phyloP scores from a whole-genome alignment of 2,797 vertebrate species.

The Galagoides demidoff region DNA sequence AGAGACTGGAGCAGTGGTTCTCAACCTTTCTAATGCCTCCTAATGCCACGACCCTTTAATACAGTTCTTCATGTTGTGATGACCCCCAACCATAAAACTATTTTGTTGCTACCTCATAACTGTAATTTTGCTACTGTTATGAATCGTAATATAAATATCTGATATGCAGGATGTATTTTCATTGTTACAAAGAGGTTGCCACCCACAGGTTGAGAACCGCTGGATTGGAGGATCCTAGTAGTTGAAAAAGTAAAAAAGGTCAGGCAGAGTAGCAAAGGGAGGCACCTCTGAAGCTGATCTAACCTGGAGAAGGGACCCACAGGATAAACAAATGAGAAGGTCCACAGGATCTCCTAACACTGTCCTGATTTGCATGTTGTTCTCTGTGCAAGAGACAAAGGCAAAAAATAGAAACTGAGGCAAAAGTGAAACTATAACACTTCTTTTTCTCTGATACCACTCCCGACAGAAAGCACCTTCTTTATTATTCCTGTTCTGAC shows the following conservation, averaged over 20 bases:
- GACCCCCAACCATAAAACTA: too few species aligned
- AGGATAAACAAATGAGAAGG: background rate
- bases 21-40: too few species aligned
- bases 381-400: background rate
- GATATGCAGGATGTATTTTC: too few species aligned
- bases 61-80: too few species aligned
- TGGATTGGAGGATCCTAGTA: background rate
- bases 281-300: background rate
- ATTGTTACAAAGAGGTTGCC: too few species aligned
- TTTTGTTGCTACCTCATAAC: too few species aligned
- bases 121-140: too few species aligned
- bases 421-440: background rate
- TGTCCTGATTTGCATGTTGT: background rate
- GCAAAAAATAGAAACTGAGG: background rate
- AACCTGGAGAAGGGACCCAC: background rate
- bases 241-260: constrained; percentile 32
- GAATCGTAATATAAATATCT: too few species aligned
- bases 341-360: background rate
- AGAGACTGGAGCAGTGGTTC: background rate
- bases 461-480: background rate
- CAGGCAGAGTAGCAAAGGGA: background rate
- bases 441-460: background rate
- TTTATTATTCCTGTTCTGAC: constrained; percentile 48
- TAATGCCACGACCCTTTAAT: too few species aligned
- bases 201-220: too few species aligned